These are phyloP conservation scores for Sardinella longiceps DNA, from an alignment of 2,797 vertebrate species.

Conservation along the genomic window DNA sequence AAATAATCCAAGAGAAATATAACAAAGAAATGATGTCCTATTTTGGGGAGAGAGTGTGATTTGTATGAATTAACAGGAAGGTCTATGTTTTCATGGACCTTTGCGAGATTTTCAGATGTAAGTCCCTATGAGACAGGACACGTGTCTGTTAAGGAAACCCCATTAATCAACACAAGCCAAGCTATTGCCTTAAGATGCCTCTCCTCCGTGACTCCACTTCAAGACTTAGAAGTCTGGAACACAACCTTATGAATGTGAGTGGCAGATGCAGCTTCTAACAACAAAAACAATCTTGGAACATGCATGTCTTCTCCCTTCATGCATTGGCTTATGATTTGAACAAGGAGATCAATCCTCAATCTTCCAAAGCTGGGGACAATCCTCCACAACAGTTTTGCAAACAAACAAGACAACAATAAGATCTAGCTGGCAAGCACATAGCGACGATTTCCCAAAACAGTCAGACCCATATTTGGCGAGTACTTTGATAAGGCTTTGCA, in stretches of 20 bases:
- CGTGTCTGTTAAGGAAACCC: neutral
- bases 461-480: conserved; percentile 40
- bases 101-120: neutral
- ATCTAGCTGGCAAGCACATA: neutral
- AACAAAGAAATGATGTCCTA: neutral
- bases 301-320: neutral
- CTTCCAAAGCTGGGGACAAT: neutral
- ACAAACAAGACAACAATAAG: neutral
- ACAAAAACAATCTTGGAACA: neutral
- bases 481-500: conserved; percentile 32
- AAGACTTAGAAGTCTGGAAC: no score
- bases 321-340: neutral
- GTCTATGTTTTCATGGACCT: neutral
- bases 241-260: no score
- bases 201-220: neutral
- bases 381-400: neutral
- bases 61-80: neutral
- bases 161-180: neutral
- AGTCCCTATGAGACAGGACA: neutral
- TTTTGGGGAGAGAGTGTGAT: neutral
- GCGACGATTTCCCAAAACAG: conserved; percentile 41
- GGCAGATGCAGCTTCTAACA: no score
- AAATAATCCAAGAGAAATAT: conserved; percentile 45
- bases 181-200: neutral
- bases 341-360: neutral